Base-by-base conservation (phyloP, 2,113 vertebrate genomes). In the Paraplagusia blochii region DNA sequence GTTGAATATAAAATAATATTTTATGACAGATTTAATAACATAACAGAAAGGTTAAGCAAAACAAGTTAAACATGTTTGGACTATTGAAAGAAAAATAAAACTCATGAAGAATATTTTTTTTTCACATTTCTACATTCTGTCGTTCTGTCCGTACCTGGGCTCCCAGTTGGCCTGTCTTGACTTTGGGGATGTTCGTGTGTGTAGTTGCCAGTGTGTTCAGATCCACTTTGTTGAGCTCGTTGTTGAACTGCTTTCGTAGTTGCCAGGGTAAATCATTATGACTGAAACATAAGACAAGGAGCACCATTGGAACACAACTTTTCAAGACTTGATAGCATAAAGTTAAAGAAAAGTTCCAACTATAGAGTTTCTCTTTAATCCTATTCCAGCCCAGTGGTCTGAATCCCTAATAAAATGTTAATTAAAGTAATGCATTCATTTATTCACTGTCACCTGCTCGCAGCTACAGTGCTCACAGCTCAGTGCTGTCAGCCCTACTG, bases 261-360 rank as follows among this genome's bases (percentile, higher is more conserved):
- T 95, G 92, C 94, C 94, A 98, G 12, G 96, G 95, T 11, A 98
- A 85, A 69, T 99, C 95, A 0, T 98, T 99, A 84, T 98, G 96
- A 54, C 96, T 98, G 77, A 14, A 38, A 47, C 7, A 61, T 14
- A 1, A 63, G 14, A 77, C 33, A 57, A 29, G n/a, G n/a, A 29
- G 22, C 6, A 29, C 3, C 22, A 29, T 29, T 6, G 6, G 22
- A 29, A 29, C 22, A 29, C 22, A 29, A 29, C 22, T 29, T 29
- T 29, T n/a, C n/a, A n/a, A n/a, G n/a, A n/a, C n/a, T n/a, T n/a
- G n/a, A n/a, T n/a, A n/a, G n/a, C n/a, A n/a, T n/a, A n/a, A n/a
- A n/a, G n/a, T n/a, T n/a, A n/a, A n/a, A n/a, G n/a, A n/a, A n/a
- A n/a, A n/a, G n/a, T n/a, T n/a, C n/a, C n/a, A n/a, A n/a, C n/a